Conservation (phyloP, 35 echinoderm and acorn worm species). For the Apostichopus japonicus region DNA sequence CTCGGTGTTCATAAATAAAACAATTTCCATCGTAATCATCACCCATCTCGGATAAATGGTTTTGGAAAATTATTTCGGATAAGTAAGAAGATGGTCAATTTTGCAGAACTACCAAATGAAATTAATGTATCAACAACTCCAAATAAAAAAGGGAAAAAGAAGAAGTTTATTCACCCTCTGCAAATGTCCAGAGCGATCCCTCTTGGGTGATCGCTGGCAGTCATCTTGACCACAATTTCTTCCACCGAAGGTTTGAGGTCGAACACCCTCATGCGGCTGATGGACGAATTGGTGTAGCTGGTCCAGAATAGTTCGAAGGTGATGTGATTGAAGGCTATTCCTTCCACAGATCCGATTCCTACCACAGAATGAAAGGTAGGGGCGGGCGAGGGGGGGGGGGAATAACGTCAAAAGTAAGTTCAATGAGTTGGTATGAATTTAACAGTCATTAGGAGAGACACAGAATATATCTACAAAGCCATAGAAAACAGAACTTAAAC, state of each 20-base stretch:
- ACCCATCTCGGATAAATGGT: too few species aligned
- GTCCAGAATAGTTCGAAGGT: constrained; percentile 87
- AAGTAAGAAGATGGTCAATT: not conserved
- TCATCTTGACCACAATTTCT: constrained; percentile 79
- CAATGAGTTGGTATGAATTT: too few species aligned
- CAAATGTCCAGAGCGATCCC: constrained; percentile 84
- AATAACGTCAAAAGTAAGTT: too few species aligned
- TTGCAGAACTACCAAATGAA: not conserved
- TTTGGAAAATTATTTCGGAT: too few species aligned
- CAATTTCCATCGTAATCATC: too few species aligned
- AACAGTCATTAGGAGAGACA: too few species aligned
- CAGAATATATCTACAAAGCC: too few species aligned
- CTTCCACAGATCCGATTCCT: constrained; percentile 93
- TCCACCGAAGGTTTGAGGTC: not conserved
- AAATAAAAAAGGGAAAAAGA: not conserved
- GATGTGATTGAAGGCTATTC: constrained; percentile 79
- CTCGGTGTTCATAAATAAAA: too few species aligned
- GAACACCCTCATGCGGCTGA: constrained; percentile 63
- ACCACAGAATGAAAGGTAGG: not conserved
- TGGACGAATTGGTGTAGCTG: constrained; percentile 94
- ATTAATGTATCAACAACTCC: not conserved
- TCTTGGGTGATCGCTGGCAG: constrained; percentile 74
- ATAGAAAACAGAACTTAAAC: too few species aligned
- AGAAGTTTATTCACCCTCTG: constrained; percentile 41
- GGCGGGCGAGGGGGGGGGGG: too few species aligned